These are phyloP conservation scores for Drosophila histrio DNA, from an alignment of 2,888 invertebrate genomes.

Conservation along the genomic window DNA sequence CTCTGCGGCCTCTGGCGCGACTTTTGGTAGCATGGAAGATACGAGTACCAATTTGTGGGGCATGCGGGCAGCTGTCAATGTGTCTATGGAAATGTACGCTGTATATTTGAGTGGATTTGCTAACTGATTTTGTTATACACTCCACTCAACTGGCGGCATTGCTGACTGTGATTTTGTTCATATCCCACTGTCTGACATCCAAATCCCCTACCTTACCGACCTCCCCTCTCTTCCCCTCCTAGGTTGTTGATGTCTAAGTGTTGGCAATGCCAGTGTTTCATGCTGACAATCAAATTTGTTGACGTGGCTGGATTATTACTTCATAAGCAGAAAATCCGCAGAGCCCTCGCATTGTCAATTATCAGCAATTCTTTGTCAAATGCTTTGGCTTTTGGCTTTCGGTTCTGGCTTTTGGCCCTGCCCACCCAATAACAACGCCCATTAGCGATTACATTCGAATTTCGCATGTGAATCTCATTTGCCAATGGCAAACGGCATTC, in stretches of 20 bases:
- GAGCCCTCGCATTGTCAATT: constrained; percentile 68
- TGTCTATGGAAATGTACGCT: constrained; percentile 77
- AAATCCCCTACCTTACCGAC: background rate
- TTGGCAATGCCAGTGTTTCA: constrained; percentile 55
- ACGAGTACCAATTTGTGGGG: constrained; percentile 6
- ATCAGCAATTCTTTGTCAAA: constrained; percentile 73
- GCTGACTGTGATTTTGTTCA: constrained; percentile 65
- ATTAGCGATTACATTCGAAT: constrained; percentile 74
- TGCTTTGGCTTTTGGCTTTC: constrained; percentile 26
- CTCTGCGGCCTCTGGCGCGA: constrained; percentile 29
- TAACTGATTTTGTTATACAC: constrained; percentile 78
- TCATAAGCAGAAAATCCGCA: constrained; percentile 72
- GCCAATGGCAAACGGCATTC: constrained; percentile 68
- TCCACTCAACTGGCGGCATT: constrained; percentile 43
- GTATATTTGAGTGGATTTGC: constrained; percentile 79
- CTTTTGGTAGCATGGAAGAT: constrained; percentile 19
- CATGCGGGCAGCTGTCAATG: constrained; percentile 79
- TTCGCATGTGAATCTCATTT: constrained; percentile 75
- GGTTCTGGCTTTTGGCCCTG: constrained; percentile 15
- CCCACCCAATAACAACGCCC: constrained; percentile 56
- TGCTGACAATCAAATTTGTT: constrained; percentile 79
- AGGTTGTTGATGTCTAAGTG: constrained; percentile 49
- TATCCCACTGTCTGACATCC: constrained; percentile 14
- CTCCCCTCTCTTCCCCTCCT: background rate
- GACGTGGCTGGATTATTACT: constrained; percentile 80